A percentile compares a stretch with the other conserved stretches of the same genome.
Conservation (phyloP, 1,140 invertebrate species). For the Spodoptera frugiperda region DNA sequence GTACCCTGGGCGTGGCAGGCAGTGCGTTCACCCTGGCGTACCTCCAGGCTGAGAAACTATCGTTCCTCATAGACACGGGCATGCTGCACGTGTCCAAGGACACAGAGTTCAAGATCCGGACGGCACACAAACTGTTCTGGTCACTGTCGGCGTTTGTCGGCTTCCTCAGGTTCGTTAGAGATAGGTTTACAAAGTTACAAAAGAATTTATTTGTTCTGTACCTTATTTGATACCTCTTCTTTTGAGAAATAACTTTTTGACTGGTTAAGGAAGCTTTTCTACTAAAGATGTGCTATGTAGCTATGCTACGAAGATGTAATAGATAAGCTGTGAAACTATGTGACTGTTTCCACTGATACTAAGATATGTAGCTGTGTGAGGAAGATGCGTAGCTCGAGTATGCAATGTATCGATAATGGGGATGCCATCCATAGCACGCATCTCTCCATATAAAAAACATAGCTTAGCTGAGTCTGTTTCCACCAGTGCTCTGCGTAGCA, state of each 20-base stretch:
- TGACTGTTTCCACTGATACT: too few species aligned
- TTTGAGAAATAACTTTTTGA: background rate
- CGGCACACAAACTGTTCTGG: slow-evolving; percentile 77
- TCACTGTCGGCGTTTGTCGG: slow-evolving; percentile 69
- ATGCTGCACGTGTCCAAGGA: slow-evolving; percentile 62
- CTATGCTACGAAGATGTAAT: too few species aligned
- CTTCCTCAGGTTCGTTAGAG: slow-evolving; percentile 67
- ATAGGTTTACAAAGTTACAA: background rate
- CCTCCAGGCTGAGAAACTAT: slow-evolving; percentile 75
- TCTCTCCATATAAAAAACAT: too few species aligned
- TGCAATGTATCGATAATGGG: too few species aligned
- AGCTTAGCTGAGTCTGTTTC: too few species aligned
- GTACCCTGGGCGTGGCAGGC: slow-evolving; percentile 68
- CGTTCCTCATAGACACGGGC: slow-evolving; percentile 73
- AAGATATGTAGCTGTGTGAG: too few species aligned
- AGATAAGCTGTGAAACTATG: too few species aligned
- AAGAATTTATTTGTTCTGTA: background rate
- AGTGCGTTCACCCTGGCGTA: slow-evolving; percentile 67
- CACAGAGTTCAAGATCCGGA: slow-evolving; percentile 60
- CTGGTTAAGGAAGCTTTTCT: too few species aligned
- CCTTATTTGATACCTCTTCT: background rate
- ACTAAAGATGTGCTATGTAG: too few species aligned
- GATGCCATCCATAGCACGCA: too few species aligned
- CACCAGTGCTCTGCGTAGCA: too few species aligned
- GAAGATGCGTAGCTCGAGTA: too few species aligned